Evolutionary conservation across 2,888 invertebrate species (phyloP).

Genomic region (Neocrepidodera transversa): DNA sequence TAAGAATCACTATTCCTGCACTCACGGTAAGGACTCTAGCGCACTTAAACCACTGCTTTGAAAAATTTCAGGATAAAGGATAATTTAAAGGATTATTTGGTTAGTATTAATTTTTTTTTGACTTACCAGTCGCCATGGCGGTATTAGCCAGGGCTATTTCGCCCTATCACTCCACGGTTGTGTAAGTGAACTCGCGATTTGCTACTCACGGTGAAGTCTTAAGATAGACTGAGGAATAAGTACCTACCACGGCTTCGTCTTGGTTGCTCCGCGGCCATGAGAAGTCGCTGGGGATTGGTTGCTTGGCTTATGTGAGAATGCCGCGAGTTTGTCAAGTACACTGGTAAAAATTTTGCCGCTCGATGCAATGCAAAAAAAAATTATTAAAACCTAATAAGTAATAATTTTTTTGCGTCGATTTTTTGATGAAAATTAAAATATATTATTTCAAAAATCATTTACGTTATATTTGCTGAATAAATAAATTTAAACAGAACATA

Average conservation of each 20-base stretch:
- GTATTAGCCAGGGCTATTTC: conserved; percentile 50
- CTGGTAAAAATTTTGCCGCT: conserved; percentile 12
- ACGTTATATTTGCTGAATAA: too few relatives aligned
- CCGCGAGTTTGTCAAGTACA: conserved; percentile 21
- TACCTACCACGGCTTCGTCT: conserved; percentile 39
- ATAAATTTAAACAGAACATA: too few relatives aligned
- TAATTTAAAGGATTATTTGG: conserved; percentile 22
- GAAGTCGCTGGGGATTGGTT: conserved; percentile 46
- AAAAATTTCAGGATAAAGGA: conserved; percentile 10
- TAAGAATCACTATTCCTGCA: conserved; percentile 27
- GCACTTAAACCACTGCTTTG: conserved; percentile 34
- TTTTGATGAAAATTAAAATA: too few relatives aligned
- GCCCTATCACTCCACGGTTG: conserved; percentile 52
- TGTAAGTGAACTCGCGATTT: conserved; percentile 32
- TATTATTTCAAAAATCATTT: too few relatives aligned
- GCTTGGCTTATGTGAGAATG: conserved; percentile 45
- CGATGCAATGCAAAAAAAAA: not conserved
- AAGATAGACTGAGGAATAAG: conserved; percentile 48
- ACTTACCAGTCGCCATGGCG: conserved; percentile 55
- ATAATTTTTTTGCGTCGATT: too few relatives aligned
- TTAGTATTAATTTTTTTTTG: conserved; percentile 26
- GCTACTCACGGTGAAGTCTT: conserved; percentile 54
- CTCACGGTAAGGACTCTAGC: conserved; percentile 23
- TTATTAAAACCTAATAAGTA: too few relatives aligned
- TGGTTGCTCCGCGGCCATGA: conserved; percentile 49